Evolutionary conservation across 2,113 vertebrate genomes (phyloP).

Genomic region (Aptenodytes forsteri): DNA sequence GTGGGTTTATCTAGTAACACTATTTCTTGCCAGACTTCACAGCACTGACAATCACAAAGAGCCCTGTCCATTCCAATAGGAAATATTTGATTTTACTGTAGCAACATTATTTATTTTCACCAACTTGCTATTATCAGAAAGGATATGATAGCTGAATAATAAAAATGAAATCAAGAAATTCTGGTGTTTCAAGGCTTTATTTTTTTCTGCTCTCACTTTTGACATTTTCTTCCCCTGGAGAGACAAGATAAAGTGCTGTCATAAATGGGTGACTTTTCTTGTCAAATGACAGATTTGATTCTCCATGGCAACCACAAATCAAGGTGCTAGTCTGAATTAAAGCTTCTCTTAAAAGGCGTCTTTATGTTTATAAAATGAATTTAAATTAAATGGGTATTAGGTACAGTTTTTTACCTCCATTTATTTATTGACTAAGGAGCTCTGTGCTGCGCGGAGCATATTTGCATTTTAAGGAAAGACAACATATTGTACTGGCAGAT

Average conservation of each 20-base stretch:
- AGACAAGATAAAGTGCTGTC: constrained; percentile 91
- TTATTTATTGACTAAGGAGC: constrained; percentile 82
- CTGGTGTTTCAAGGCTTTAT: constrained; percentile 89
- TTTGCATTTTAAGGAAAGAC: constrained; percentile 83
- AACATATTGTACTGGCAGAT: constrained; percentile 83
- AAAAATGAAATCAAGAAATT: constrained; percentile 89
- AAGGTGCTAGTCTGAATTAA: constrained; percentile 89
- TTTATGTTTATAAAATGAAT: constrained; percentile 88
- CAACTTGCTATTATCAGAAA: constrained; percentile 88
- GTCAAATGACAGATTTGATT: constrained; percentile 91
- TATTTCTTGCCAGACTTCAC: constrained; percentile 87
- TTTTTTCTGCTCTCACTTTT: constrained; percentile 88
- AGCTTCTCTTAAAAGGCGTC: constrained; percentile 86
- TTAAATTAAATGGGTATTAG: constrained; percentile 87
- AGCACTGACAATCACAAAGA: constrained; percentile 86
- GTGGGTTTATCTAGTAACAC: constrained; percentile 88
- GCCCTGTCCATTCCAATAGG: constrained; percentile 86
- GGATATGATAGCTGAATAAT: constrained; percentile 91
- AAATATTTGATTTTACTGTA: constrained; percentile 88
- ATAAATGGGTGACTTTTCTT: constrained; percentile 90
- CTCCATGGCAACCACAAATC: constrained; percentile 90
- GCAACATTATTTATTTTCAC: constrained; percentile 89
- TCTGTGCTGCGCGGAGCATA: constrained; percentile 64
- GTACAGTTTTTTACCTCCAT: constrained; percentile 82
- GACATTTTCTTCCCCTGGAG: constrained; percentile 90